These are phyloP conservation scores for Psammodynastes pulverulentus DNA, from an alignment of 2,113 vertebrate species.

Conservation along the genomic window DNA sequence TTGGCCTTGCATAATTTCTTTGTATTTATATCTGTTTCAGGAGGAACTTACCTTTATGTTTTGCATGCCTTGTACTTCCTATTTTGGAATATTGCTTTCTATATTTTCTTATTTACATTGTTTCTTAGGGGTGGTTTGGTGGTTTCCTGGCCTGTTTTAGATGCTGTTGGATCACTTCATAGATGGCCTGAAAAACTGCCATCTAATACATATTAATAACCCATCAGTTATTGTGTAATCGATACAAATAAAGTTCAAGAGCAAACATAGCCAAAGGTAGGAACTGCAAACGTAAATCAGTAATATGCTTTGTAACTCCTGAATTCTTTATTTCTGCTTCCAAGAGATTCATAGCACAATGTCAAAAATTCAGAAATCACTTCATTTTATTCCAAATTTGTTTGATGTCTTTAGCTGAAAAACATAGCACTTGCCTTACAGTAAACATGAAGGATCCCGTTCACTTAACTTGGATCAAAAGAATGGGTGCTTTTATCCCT, in stretches of 20 bases:
- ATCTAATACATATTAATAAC: constrained; percentile 16
- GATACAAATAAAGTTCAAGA: constrained; percentile 35
- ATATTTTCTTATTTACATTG: background rate
- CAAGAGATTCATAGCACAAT: constrained; percentile 26
- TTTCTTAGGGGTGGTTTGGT: background rate
- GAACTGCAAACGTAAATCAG: constrained; percentile 37
- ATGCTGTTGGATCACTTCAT: constrained; percentile 14
- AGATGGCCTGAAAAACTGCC: constrained; percentile 26
- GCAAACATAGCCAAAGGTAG: constrained; percentile 31
- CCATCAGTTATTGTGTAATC: constrained; percentile 51
- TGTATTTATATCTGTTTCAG: background rate
- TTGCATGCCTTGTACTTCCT: background rate
- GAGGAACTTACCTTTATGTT: background rate
- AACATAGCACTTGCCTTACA: background rate
- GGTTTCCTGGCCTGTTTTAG: constrained; percentile 22
- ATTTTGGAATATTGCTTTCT: background rate
- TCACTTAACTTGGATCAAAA: background rate
- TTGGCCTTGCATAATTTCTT: fast-evolving
- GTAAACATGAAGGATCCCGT: background rate
- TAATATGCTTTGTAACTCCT: constrained; percentile 20
- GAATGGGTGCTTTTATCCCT: background rate
- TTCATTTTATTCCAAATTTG: constrained; percentile 31
- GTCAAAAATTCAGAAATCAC: constrained; percentile 42
- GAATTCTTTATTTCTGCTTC: constrained; percentile 38
- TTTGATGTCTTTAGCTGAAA: constrained; percentile 31